Evolutionary conservation across 2,888 invertebrate genomes (phyloP).

Genomic region (Ditylenchus weischeri): DNA sequence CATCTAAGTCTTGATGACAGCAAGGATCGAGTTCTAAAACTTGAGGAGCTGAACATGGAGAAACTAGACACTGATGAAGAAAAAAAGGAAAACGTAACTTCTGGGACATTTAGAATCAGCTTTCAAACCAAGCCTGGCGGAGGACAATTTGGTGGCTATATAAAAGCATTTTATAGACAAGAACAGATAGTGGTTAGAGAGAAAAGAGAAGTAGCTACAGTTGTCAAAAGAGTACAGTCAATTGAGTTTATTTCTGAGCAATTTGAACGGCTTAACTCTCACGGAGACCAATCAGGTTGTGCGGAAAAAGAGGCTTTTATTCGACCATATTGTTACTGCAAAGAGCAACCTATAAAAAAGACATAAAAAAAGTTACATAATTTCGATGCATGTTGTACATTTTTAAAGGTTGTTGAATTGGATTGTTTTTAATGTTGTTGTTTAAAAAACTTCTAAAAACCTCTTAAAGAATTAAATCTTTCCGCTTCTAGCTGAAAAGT

Average conservation of each 20-base stretch:
- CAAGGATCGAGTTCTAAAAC: neutral
- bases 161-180: too few species aligned
- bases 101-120: neutral
- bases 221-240: neutral
- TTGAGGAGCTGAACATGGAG: neutral
- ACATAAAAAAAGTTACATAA: too few species aligned
- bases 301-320: neutral
- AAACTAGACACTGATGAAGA: neutral
- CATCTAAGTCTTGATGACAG: neutral
- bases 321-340: slow-evolving; percentile 1
- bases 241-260: slow-evolving; percentile 1
- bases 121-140: slow-evolving; percentile 4
- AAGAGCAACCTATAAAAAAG: neutral
- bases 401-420: too few species aligned
- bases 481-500: too few species aligned
- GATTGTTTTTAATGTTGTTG: too few species aligned
- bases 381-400: too few species aligned
- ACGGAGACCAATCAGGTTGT: slow-evolving; percentile 2
- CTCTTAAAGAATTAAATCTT: too few species aligned
- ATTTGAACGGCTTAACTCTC: neutral
- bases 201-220: too few species aligned
- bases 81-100: neutral
- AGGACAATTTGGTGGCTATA: neutral
- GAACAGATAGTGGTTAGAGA: too few species aligned
- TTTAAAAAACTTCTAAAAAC: too few species aligned